These are phyloP conservation scores for Mesorhabditis sp. DNA, from an alignment of 2,888 invertebrate genomes.

Conservation along the genomic window DNA sequence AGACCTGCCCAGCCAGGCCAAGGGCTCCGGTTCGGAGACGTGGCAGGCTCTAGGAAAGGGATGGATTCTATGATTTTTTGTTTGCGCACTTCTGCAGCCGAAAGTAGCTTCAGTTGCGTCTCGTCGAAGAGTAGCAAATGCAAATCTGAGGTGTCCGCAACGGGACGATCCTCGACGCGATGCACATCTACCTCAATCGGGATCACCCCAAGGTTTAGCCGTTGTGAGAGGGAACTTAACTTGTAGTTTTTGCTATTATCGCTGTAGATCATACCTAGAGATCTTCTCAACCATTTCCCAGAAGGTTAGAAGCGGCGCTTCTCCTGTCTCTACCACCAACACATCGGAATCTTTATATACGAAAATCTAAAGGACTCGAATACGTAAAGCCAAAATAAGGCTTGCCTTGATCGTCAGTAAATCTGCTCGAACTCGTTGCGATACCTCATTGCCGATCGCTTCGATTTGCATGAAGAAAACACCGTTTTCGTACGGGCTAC, in stretches of 20 bases:
- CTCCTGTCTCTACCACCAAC: not conserved
- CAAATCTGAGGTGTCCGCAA: not conserved
- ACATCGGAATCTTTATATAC: not conserved
- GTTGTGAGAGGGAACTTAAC: not conserved
- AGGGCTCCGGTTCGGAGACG: too few relatives aligned
- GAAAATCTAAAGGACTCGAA: not conserved
- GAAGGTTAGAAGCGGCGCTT: not conserved
- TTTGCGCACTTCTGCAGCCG: too few relatives aligned
- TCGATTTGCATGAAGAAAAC: slow-evolving; percentile 1
- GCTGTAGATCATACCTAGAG: not conserved
- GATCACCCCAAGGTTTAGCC: not conserved
- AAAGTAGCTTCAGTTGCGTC: too few relatives aligned
- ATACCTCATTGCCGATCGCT: not conserved
- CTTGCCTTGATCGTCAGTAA: not conserved
- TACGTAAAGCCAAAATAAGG: not conserved
- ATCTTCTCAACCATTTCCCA: not conserved
- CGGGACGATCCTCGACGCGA: slow-evolving; percentile 1
- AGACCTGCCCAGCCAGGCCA: too few relatives aligned
- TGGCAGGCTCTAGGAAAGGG: too few relatives aligned
- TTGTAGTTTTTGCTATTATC: not conserved
- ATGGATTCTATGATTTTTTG: too few relatives aligned
- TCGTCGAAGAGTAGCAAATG: too few relatives aligned
- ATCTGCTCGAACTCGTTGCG: not conserved
- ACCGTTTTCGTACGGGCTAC: not conserved
- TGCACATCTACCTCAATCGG: not conserved